A percentile compares a stretch with the other conserved stretches of the same genome.
These are phyloP conservation scores for Acronicta leporina DNA, from an alignment of 2,888 invertebrate species.

Conservation along the genomic window DNA sequence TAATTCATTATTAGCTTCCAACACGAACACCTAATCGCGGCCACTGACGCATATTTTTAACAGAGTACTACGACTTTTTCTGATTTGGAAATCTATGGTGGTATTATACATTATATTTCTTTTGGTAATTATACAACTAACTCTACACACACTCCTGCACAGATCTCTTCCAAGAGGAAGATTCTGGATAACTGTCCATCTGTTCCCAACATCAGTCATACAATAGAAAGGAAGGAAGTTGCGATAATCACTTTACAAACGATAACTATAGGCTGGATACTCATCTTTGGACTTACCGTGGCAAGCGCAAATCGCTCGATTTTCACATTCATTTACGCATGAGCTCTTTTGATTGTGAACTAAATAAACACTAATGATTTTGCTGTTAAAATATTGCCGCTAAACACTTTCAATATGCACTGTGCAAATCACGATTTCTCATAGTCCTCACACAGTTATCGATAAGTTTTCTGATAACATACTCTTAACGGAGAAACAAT, in stretches of 20 bases:
- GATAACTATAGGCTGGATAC: neutral
- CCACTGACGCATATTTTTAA: slow-evolving; percentile 16
- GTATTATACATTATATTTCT: neutral
- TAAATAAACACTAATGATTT: neutral
- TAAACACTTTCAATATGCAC: neutral
- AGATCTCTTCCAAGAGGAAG: neutral
- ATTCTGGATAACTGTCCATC: too few species aligned
- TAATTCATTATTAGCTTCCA: slow-evolving; percentile 9
- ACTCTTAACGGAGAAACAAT: slow-evolving; percentile 40
- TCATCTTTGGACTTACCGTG: neutral
- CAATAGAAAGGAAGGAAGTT: too few species aligned
- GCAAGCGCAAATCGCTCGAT: neutral
- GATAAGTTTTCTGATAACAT: slow-evolving; percentile 27
- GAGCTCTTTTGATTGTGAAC: neutral
- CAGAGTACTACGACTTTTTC: slow-evolving; percentile 12
- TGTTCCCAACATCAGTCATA: too few species aligned
- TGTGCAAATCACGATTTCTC: slow-evolving; percentile 10
- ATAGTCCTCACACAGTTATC: slow-evolving; percentile 1
- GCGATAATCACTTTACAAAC: too few species aligned
- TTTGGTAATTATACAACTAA: neutral
- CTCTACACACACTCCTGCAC: neutral
- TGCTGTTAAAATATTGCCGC: neutral
- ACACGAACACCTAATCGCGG: slow-evolving; percentile 8
- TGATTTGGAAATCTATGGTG: slow-evolving; percentile 1
- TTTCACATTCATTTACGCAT: neutral